Percentiles rank a stretch among this genome's conserved stretches.
Evolutionary conservation across 1,140 invertebrate genomes (phyloP).

Genomic region (Eubasilissa regina): DNA sequence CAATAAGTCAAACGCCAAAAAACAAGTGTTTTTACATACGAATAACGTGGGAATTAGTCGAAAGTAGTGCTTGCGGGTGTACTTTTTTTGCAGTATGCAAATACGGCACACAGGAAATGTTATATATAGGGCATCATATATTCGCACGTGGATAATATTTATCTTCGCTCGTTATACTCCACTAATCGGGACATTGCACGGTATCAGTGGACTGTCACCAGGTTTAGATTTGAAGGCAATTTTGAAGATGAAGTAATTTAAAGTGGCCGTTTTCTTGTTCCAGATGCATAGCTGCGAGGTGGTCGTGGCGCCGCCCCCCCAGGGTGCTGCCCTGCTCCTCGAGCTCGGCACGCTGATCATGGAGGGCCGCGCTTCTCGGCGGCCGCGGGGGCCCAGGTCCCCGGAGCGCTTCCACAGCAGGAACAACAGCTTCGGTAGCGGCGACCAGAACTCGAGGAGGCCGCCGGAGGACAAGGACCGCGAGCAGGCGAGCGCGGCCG

Average conservation of each 20-base stretch:
- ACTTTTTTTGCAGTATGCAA: too few relatives aligned
- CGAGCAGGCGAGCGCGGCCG: background rate
- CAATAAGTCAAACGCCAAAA: too few relatives aligned
- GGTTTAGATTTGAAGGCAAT: too few relatives aligned
- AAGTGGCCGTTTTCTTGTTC: conserved; percentile 2
- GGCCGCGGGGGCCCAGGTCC: background rate
- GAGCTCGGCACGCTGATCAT: conserved; percentile 69
- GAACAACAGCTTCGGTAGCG: conserved; percentile 14
- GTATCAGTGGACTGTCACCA: too few relatives aligned
- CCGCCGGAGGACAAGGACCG: background rate
- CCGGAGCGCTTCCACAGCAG: background rate
- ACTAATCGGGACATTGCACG: too few relatives aligned
- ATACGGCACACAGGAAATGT: too few relatives aligned
- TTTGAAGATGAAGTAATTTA: background rate
- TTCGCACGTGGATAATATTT: too few relatives aligned
- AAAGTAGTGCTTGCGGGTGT: too few relatives aligned
- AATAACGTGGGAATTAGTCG: too few relatives aligned
- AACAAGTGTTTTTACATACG: too few relatives aligned
- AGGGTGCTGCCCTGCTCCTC: conserved; percentile 65
- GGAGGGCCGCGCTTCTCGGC: conserved; percentile 19
- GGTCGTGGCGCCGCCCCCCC: conserved; percentile 59
- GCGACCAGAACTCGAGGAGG: background rate
- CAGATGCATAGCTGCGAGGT: conserved; percentile 69
- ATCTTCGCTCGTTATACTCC: too few relatives aligned
- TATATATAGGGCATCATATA: too few relatives aligned